Evolutionary conservation across 2,888 invertebrate species (phyloP), one percentile per base, ranked within the genome.

Genomic region (Acanthoscelides obtectus): DNA sequence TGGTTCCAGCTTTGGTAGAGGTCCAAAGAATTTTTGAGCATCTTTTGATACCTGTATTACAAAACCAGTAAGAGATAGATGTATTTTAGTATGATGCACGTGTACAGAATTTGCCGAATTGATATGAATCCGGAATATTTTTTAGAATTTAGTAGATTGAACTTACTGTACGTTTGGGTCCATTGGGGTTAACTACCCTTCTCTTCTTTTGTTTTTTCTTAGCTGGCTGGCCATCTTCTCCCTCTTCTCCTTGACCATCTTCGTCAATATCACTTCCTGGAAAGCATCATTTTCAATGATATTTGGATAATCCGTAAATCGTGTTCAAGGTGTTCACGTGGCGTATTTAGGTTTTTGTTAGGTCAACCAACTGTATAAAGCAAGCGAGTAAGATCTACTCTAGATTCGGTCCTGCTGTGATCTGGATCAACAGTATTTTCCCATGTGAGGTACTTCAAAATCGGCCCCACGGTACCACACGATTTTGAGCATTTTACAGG

Each of bases 1-100:
- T 2, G 81, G 79, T 70, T 82, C 81, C 63, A 82, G 64, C 77
- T 80, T 80, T 17, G 79, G 77, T 19, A 82, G 25, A 64, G 79
- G 72, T 4, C 73, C 79, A 4, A 78, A 67, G 0, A 74, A 66
- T 21, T 22, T 66, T 22, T 21, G 20, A 66, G 66, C 21, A 66
- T 66, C 22, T 20, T 22, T 20, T 66, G 66, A 66, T 20, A 66
- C 66, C 45, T 45, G 12, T 45, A 45, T 45, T 45, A 45, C 45
- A 45, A 45, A 45, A 6, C 6, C 17, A 45, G 1, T 45, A 45
- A 45, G 45, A 12, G 17, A 25, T 8, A n/a, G 3, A 25, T 25
- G 25, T 45, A 12, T 45, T 45, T 45, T 45, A 12, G 1, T 45
- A 45, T 6, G 17, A 4, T 45, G 45, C 25, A 25, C 25, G 8